Evolutionary conservation across 2,888 invertebrate genomes (phyloP), one percentile per base, ranked within the genome.

Genomic region (Xestia rhomboidea): DNA sequence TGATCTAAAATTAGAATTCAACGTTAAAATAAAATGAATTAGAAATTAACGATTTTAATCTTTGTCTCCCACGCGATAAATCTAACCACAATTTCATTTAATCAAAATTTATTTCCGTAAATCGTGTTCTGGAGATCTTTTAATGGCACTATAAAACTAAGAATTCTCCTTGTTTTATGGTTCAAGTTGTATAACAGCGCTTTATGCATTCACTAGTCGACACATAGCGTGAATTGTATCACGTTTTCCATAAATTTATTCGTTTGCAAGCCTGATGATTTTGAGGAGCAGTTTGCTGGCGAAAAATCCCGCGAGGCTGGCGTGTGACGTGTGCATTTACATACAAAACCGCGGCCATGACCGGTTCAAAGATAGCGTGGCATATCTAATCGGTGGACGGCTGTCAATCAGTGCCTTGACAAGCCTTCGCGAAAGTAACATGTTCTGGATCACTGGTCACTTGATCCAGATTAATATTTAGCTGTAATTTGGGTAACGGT

Each of bases 301-400:
- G 91, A 91, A 93, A 93, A 88, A 84, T 68, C 89, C 87, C 86
- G 87, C 71, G 90, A 91, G 91, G 91, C 91, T 85, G 86, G 88
- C 80, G 82, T 86, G 92, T 93, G 94, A 94, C 93, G 90, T 90
- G 86, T 85, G 88, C 92, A 96, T 96, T 95, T 95, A 95, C 96
- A 96, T 96, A 96, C 94, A 96, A 95, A 95, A 93, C 94, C 91
- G 85, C 87, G 90, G 81, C 91, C 93, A 93, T 92, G 95, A 93
- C 93, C 94, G 92, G 92, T 90, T 90, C 90, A 87, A 88, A 92
- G 94, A 95, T 94, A 94, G 92, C 93, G 91, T 92, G 92, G 95
- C 93, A 94, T 95, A 95, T 95, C 95, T 96, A 96, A 96, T 96
- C 94, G 88, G 90, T 85, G 88, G 94, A 93, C 92, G 91, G 87